Evolutionary conservation across 2,797 vertebrate genomes (phyloP).

Genomic region (Pangasius sanitwongsei): DNA sequence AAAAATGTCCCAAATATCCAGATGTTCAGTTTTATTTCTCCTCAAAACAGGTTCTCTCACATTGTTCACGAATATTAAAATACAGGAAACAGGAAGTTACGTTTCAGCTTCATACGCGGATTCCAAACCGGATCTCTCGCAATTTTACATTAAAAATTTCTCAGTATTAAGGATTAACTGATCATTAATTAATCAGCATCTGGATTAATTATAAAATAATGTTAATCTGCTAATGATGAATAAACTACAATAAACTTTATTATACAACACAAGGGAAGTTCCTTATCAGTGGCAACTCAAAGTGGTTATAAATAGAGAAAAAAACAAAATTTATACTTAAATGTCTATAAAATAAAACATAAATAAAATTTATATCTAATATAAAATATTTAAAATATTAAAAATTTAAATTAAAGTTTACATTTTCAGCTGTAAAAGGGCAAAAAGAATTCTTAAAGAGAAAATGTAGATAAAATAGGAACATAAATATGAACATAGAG

Average conservation of each 20-base stretch:
- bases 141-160: background rate
- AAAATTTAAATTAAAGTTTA: background rate
- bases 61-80: background rate
- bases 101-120: background rate
- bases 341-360: background rate
- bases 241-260: background rate
- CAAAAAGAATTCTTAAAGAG: background rate
- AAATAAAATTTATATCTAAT: no score
- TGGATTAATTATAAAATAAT: background rate
- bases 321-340: background rate
- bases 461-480: no score
- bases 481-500: no score
- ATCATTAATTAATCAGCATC: background rate
- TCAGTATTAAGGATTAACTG: background rate
- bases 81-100: background rate
- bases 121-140: background rate
- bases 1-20: background rate
- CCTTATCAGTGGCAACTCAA: background rate
- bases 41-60: no score
- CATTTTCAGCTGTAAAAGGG: background rate
- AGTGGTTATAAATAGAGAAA: background rate
- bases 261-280: background rate
- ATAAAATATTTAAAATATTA: background rate
- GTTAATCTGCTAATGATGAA: background rate
- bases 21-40: background rate